Base-by-base conservation (phyloP, 2,888 invertebrate genomes). In the Lasioglossum calceatum region DNA sequence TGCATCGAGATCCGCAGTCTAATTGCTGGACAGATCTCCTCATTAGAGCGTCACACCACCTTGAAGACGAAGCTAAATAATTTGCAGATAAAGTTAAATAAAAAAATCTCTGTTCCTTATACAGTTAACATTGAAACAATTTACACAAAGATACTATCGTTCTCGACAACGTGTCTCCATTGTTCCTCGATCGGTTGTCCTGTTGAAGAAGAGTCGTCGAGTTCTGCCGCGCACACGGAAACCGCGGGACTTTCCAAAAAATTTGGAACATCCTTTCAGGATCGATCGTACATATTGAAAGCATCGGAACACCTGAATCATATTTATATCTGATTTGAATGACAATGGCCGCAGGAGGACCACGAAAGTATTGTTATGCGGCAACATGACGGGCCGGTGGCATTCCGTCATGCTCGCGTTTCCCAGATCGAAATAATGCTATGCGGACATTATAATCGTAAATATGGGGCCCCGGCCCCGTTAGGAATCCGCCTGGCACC, bases 381-480 rank as follows among this genome's bases (percentile, higher is more conserved):
- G 83, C 88, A 86, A 85, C 92, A 90, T 92, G 92, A 91, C 89
- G 90, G 80, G 86, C 85, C 86, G 85, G 88, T 91, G 93, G 91
- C 94, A 95, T 95, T 95, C 95, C 94, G 92, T 95, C 95, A 95
- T 95, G 95, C 93, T 94, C 93, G 93, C 91, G 93, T 95, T 95
- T 95, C 95, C 94, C 94, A 94, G 95, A 95, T 95, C 94, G 94
- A 94, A 94, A 94, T 95, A 94, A 95, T 94, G 94, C 88, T 92
- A 94, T 94, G 94, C 94, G 92, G 92, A 92, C 92, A 94, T 94
- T 94, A 95, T 94, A 94, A 94, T 95, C 94, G 93, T 94, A 94
- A 95, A 94, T 94, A 94, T 95, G 92, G 93, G 93, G 91, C 87
- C 87, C 36, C 85, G 88, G 88, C 89, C 91, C 94, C 94, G 94